These are phyloP conservation scores for Excalfactoria chinensis DNA, from an alignment of 2,113 vertebrate species.

Conservation along the genomic window DNA sequence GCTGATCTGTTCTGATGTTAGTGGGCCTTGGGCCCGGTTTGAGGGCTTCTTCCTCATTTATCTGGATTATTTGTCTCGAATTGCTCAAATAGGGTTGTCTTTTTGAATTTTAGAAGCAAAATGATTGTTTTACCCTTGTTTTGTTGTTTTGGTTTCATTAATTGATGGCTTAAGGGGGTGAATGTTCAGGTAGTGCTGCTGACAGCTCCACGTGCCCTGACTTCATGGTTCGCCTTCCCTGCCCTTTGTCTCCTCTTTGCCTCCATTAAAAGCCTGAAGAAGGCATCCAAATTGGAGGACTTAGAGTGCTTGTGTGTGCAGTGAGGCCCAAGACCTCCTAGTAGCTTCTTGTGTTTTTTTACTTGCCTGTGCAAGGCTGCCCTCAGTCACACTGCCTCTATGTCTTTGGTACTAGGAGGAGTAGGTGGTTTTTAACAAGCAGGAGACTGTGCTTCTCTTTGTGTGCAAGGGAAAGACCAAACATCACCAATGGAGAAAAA, in stretches of 20 bases:
- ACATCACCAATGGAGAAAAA: neutral
- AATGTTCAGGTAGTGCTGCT: neutral
- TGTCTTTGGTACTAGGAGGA: neutral
- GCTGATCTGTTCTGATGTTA: accelerated
- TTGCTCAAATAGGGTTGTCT: neutral
- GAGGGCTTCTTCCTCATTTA: neutral
- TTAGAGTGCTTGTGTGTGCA: neutral
- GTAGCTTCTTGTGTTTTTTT: neutral
- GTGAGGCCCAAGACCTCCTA: neutral
- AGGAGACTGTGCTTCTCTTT: neutral
- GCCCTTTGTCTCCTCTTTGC: neutral
- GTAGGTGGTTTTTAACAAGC: neutral
- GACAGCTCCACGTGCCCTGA: accelerated
- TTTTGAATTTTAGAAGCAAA: neutral
- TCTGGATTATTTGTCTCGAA: neutral
- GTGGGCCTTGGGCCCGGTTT: neutral
- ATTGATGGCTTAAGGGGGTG: neutral
- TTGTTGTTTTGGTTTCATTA: neutral
- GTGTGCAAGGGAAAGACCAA: neutral
- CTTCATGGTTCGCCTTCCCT: neutral
- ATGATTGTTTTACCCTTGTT: neutral
- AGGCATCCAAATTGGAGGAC: accelerated
- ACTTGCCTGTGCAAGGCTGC: neutral
- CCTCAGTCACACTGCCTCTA: neutral
- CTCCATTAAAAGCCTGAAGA: neutral